Conservation (phyloP, 2,797 vertebrate species). For the Eidolon dupreanum region DNA sequence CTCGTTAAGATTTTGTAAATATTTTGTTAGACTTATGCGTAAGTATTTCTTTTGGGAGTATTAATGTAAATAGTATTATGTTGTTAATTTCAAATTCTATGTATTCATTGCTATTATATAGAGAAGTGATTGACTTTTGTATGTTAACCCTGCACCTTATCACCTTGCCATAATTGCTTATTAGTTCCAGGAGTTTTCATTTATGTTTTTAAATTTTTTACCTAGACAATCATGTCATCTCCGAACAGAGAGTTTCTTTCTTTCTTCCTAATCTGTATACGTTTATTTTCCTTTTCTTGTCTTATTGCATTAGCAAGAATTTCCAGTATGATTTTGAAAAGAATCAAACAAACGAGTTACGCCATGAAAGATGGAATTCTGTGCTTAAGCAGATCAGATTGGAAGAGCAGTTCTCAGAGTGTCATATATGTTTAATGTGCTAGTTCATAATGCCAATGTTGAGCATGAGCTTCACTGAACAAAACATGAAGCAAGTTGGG, state of each 20-base stretch:
- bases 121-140: not conserved
- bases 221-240: not conserved
- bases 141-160: not conserved
- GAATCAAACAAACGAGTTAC: not conserved
- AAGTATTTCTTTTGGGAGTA: not conserved
- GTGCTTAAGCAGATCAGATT: not conserved
- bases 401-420: not conserved
- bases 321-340: not conserved
- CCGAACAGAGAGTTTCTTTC: not conserved
- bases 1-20: not conserved
- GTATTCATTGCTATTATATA: not conserved
- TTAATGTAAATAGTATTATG: not conserved
- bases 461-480: not conserved
- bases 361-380: fast-evolving
- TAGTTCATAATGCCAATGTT: not conserved
- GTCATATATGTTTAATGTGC: fast-evolving
- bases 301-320: not conserved
- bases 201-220: not conserved
- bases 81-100: not conserved
- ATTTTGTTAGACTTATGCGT: not conserved
- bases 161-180: no score
- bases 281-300: not conserved
- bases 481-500: no score
- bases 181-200: not conserved
- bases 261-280: not conserved